Evolutionary conservation across 2,113 vertebrate genomes (phyloP).

Genomic region (Triplophysa rosa): DNA sequence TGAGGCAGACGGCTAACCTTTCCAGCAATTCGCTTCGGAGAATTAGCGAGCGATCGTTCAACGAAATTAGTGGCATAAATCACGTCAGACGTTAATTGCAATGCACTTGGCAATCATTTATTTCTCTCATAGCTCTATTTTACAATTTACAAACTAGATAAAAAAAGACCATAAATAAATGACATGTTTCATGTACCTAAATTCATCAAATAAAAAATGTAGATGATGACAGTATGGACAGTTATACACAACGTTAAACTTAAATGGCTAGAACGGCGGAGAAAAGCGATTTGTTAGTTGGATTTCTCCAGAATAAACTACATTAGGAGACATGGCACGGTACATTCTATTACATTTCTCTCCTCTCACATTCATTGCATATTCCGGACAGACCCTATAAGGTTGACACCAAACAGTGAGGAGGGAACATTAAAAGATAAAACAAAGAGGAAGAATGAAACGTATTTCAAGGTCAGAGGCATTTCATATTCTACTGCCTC

Average conservation of each 20-base stretch:
- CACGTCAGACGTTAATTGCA: slow-evolving; percentile 88
- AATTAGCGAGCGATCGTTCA: not conserved
- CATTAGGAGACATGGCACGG: slow-evolving; percentile 85
- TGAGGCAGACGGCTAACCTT: not conserved
- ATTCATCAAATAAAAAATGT: slow-evolving; percentile 70
- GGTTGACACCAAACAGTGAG: slow-evolving; percentile 55
- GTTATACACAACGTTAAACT: slow-evolving; percentile 68
- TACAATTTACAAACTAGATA: slow-evolving; percentile 99
- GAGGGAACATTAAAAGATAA: slow-evolving; percentile 18
- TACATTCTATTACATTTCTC: slow-evolving; percentile 84
- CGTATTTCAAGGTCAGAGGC: not conserved
- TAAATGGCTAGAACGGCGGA: slow-evolving; percentile 61
- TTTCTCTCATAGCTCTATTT: slow-evolving; percentile 86
- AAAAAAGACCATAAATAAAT: slow-evolving; percentile 99
- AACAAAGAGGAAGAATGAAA: slow-evolving; percentile 25
- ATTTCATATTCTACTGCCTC: slow-evolving; percentile 20
- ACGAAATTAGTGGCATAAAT: slow-evolving; percentile 42
- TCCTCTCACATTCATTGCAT: slow-evolving; percentile 85
- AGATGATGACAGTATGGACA: slow-evolving; percentile 55
- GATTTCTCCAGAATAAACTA: slow-evolving; percentile 68
- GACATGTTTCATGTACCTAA: slow-evolving; percentile 95
- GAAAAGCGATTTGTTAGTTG: slow-evolving; percentile 59
- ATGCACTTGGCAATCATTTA: slow-evolving; percentile 84
- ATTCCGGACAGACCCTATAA: slow-evolving; percentile 79
- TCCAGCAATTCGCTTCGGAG: slow-evolving; percentile 16